A percentile compares a stretch with the other conserved stretches of the same genome.
phyloP scores from a whole-genome alignment of 1,140 invertebrate genomes.

The Neodiprion virginianus region DNA sequence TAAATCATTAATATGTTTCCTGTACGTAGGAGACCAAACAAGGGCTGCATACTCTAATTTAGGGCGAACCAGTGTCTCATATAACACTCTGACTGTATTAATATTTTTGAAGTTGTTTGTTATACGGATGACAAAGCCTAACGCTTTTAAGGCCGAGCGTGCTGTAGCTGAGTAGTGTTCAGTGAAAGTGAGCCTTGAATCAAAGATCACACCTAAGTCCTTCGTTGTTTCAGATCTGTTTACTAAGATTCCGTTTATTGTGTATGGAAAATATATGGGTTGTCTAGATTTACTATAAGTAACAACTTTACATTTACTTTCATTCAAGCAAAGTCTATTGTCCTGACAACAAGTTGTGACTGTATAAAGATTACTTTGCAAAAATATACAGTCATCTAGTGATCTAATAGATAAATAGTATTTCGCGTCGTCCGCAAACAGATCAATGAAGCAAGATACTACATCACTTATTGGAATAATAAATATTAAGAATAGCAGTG shows the following conservation, averaged over 20 bases:
- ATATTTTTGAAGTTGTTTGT: constrained; percentile 1
- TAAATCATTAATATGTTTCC: background rate
- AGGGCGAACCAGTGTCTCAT: background rate
- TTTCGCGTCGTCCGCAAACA: constrained; percentile 3
- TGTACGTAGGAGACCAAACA: constrained; percentile 10
- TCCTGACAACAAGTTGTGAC: background rate
- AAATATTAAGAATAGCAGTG: constrained; percentile 8
- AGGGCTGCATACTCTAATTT: constrained; percentile 4
- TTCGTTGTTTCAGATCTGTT: background rate
- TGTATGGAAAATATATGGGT: too few species aligned
- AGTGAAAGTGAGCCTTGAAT: background rate
- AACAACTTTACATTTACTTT: too few species aligned
- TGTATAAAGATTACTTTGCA: background rate
- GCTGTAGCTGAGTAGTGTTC: background rate
- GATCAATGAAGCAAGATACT: background rate
- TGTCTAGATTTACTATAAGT: too few species aligned
- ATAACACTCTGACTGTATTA: background rate
- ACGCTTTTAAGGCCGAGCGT: background rate
- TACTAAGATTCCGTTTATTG: too few species aligned
- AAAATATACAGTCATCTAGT: background rate
- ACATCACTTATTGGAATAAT: background rate
- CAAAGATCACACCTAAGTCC: constrained; percentile 10
- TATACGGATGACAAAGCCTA: constrained; percentile 4
- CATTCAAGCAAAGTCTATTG: too few species aligned
- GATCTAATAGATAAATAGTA: background rate